A percentile compares a stretch with the other conserved stretches of the same genome.
Evolutionary conservation across 2,113 vertebrate species (phyloP).

Genomic region (Malaclemys terrapin): DNA sequence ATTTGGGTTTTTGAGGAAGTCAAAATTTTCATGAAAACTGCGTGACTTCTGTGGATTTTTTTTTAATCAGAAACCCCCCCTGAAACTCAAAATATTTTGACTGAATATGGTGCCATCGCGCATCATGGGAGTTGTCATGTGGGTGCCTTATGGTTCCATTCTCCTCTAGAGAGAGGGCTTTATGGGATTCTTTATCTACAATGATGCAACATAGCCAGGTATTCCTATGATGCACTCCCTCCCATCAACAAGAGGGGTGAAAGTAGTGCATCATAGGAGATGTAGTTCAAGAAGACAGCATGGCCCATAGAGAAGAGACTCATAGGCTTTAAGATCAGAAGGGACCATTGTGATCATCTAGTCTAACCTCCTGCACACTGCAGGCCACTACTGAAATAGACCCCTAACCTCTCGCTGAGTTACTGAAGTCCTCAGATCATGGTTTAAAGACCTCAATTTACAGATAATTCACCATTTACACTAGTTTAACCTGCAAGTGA

Average conservation of each 20-base stretch:
- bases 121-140: background rate
- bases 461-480: no score
- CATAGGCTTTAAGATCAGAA: no score
- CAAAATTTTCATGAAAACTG: background rate
- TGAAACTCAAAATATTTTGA: background rate
- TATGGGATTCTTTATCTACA: background rate
- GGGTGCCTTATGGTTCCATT: background rate
- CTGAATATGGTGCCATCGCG: background rate
- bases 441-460: no score
- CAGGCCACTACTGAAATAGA: no score
- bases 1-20: background rate
- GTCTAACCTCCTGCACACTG: no score
- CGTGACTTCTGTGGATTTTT: rapidly evolving
- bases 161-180: background rate
- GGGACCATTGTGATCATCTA: no score
- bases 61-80: background rate
- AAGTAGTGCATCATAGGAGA: background rate
- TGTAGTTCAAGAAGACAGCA: background rate
- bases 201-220: background rate
- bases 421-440: no score
- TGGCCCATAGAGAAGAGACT: background rate
- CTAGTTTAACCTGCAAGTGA: no score
- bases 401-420: no score
- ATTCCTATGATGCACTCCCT: background rate
- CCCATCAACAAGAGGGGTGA: background rate